Conservation (phyloP, 2,797 vertebrate genomes). For the Valencia hispanica region DNA sequence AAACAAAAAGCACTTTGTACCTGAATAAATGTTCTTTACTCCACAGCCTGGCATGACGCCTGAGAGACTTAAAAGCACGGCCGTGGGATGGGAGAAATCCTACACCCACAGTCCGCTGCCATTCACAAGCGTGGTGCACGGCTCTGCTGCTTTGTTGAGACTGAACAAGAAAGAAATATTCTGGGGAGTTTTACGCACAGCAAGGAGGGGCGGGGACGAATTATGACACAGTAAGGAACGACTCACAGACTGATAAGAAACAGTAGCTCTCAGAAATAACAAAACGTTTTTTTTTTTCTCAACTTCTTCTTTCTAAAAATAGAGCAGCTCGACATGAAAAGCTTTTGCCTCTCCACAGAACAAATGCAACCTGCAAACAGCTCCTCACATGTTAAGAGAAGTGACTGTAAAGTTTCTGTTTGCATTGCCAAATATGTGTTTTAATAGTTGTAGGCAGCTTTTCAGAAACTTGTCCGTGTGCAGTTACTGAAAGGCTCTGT, state of each 20-base stretch:
- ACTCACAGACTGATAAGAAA: conserved; percentile 5
- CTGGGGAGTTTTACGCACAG: neutral
- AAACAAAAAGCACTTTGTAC: conserved; percentile 3
- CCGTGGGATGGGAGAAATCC: neutral
- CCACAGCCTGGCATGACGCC: conserved; percentile 23
- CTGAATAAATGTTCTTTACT: neutral
- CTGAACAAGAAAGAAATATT: conserved; percentile 25
- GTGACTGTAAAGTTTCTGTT: neutral
- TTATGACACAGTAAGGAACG: conserved; percentile 1
- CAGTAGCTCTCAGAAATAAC: neutral
- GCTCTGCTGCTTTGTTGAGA: neutral
- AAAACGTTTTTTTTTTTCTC: neutral
- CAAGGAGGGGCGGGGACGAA: conserved; percentile 31
- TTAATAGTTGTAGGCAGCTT: neutral
- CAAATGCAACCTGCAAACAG: neutral
- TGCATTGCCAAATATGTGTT: neutral
- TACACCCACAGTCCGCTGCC: conserved; percentile 6
- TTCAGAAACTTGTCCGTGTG: neutral
- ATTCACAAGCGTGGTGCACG: neutral
- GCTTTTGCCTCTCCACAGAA: neutral
- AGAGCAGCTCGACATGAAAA: conserved; percentile 1
- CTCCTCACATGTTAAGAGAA: neutral
- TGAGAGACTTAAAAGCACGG: conserved; percentile 20
- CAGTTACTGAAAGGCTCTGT: neutral
- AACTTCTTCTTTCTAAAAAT: conserved; percentile 56